Evolutionary conservation across 2,888 invertebrate genomes (phyloP).

Genomic region (Drosophila tripunctata): DNA sequence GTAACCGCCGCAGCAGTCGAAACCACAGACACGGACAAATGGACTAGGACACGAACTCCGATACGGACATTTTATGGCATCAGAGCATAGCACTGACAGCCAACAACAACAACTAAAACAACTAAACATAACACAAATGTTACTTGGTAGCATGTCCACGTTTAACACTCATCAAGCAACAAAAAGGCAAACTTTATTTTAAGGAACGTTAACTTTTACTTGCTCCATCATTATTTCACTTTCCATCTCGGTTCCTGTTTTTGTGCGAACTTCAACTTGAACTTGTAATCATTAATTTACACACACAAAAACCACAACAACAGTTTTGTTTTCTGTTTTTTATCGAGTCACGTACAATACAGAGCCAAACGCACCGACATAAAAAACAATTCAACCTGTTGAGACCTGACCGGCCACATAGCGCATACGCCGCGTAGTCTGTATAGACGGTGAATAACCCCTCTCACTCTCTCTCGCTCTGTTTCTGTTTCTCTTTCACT

Average conservation of each 20-base stretch:
- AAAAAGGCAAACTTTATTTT: constrained; percentile 7
- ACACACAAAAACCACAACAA: constrained; percentile 14
- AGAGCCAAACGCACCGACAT: constrained; percentile 20
- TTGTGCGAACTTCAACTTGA: constrained; percentile 67
- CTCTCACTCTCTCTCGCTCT: not conserved
- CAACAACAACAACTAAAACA: constrained; percentile 25
- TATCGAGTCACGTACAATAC: constrained; percentile 45
- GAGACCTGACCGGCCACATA: constrained; percentile 34
- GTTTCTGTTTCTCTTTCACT: not conserved
- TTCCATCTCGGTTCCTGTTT: constrained; percentile 40
- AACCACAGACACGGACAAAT: constrained; percentile 34
- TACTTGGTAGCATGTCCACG: constrained; percentile 11
- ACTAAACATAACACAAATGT: constrained; percentile 10
- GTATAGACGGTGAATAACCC: constrained; percentile 46
- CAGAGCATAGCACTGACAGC: constrained; percentile 45
- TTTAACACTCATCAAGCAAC: constrained; percentile 29
- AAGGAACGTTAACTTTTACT: constrained; percentile 53
- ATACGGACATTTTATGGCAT: constrained; percentile 54
- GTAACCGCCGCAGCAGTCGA: constrained; percentile 46
- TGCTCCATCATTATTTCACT: constrained; percentile 41
- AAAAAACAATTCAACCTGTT: constrained; percentile 49
- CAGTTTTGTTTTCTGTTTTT: constrained; percentile 17
- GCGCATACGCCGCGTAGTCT: constrained; percentile 46
- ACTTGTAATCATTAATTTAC: constrained; percentile 69
- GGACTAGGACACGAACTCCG: constrained; percentile 25